These are phyloP conservation scores for Anoplius nigerrimus DNA, from an alignment of 2,888 invertebrate genomes.

Conservation along the genomic window DNA sequence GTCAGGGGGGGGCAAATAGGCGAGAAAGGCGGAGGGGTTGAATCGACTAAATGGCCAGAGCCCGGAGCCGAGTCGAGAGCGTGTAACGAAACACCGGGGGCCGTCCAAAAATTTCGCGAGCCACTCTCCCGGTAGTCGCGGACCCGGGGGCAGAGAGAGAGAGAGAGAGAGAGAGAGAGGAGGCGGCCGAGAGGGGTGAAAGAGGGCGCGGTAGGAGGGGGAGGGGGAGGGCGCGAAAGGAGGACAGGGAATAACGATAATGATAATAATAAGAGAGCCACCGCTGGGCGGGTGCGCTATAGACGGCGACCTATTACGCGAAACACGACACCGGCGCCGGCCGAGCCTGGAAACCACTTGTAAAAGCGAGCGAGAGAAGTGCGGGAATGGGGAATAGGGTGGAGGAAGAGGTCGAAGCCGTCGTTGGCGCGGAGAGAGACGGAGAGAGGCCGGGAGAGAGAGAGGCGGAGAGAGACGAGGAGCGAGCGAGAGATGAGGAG, in stretches of 20 bases:
- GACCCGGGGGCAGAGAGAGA: no score
- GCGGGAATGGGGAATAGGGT: neutral
- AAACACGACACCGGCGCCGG: slow-evolving; percentile 68
- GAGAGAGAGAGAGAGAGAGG: slow-evolving; percentile 7
- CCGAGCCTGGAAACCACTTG: slow-evolving; percentile 60
- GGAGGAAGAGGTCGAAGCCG: slow-evolving; percentile 8
- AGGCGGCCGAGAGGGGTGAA: slow-evolving; percentile 20
- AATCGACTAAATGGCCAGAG: neutral
- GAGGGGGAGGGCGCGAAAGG: slow-evolving; percentile 9
- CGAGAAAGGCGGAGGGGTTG: slow-evolving; percentile 40
- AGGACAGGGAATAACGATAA: slow-evolving; percentile 47
- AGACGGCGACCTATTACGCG: slow-evolving; percentile 68
- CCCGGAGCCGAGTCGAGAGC: neutral
- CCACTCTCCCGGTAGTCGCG: neutral
- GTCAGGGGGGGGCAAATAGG: slow-evolving; percentile 22
- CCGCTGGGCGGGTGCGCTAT: slow-evolving; percentile 53
- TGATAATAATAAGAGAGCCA: slow-evolving; percentile 52
- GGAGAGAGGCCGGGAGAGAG: neutral
- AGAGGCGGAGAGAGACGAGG: slow-evolving; percentile 8
- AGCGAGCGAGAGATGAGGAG: slow-evolving; percentile 11
- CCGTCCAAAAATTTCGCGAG: neutral
- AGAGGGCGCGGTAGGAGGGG: no score
- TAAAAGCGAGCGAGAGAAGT: slow-evolving; percentile 41
- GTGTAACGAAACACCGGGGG: neutral
- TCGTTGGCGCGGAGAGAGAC: neutral